Evolutionary conservation across 37 sponge, comb jelly and placozoan genomes (phyloP).

Genomic region (Crambe crambe): DNA sequence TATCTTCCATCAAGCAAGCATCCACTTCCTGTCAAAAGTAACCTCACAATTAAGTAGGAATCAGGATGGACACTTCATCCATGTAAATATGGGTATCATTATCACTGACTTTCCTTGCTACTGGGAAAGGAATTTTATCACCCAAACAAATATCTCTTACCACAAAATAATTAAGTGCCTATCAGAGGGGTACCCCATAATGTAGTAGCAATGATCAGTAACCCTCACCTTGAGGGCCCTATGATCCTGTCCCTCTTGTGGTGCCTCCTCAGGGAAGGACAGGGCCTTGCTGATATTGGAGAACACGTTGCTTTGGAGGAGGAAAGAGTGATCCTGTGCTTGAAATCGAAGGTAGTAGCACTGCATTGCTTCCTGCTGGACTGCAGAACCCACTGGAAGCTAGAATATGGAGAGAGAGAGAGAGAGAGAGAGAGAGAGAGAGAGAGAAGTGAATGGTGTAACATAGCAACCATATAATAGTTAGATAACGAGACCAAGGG

Average conservation of each 20-base stretch:
- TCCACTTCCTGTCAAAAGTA: slow-evolving; percentile 22
- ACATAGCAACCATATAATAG: no score
- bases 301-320: slow-evolving; percentile 91
- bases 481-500: no score
- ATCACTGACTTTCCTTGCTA: no score
- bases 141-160: no score
- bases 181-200: no score
- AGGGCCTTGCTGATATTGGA: slow-evolving; percentile 88
- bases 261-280: slow-evolving; percentile 71
- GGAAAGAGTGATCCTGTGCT: slow-evolving; percentile 92
- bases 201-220: no score
- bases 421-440: neutral
- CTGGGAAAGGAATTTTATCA: no score
- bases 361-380: slow-evolving; percentile 89
- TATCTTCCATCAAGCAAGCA: slow-evolving; percentile 59
- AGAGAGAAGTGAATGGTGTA: no score
- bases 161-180: no score
- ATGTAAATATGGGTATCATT: no score
- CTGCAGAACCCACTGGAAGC: slow-evolving; percentile 82
- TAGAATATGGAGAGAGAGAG: slow-evolving; percentile 7
- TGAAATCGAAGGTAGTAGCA: slow-evolving; percentile 93
- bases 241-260: slow-evolving; percentile 12
- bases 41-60: neutral
- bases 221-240: slow-evolving; percentile 3
- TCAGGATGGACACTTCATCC: neutral